phyloP scores from a whole-genome alignment of 1,140 invertebrate genomes.

The Procambarus clarkii region DNA sequence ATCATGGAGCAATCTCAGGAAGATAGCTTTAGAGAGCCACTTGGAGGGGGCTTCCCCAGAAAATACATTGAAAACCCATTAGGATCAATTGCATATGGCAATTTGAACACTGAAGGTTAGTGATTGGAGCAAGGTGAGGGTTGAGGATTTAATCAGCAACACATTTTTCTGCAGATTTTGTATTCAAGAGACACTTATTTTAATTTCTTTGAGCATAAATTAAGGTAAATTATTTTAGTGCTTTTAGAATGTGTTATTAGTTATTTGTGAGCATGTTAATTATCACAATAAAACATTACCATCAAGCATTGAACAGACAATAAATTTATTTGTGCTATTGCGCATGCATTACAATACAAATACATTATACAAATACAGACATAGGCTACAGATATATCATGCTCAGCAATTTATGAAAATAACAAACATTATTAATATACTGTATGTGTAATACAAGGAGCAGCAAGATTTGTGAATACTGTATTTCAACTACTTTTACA shows the following conservation, averaged over 20 bases:
- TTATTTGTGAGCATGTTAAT: neutral
- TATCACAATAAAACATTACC: neutral
- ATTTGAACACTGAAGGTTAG: too few species aligned
- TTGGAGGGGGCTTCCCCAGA: too few species aligned
- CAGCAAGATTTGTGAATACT: neutral
- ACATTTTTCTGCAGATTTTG: too few species aligned
- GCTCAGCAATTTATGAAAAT: neutral
- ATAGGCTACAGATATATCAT: neutral
- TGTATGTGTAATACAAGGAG: neutral
- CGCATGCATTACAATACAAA: constrained; percentile 11
- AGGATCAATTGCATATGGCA: too few species aligned
- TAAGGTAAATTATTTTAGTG: neutral
- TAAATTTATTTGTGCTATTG: neutral
- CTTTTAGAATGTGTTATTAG: neutral
- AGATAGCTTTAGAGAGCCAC: too few species aligned
- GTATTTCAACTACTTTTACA: neutral
- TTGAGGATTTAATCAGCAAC: too few species aligned
- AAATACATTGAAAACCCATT: too few species aligned
- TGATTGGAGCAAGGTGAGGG: too few species aligned
- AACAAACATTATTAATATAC: neutral
- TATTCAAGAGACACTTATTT: neutral
- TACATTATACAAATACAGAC: constrained; percentile 6
- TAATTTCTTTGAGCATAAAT: neutral
- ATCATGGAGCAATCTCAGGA: too few species aligned
- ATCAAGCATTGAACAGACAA: neutral